Conservation (phyloP, 1,140 invertebrate genomes). For the Grapholita molesta region DNA sequence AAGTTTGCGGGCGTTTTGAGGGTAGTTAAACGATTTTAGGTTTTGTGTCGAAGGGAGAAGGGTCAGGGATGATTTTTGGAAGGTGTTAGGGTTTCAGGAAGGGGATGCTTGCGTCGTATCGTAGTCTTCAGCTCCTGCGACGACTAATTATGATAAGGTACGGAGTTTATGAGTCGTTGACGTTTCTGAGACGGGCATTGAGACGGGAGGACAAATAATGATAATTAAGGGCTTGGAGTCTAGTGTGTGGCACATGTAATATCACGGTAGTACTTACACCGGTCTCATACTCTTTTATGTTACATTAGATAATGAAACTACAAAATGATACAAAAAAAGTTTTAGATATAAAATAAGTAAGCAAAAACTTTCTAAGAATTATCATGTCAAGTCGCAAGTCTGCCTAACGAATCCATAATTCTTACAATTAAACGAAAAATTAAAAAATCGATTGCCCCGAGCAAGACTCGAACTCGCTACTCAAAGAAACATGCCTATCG, state of each 20-base stretch:
- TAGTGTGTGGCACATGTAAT: background rate
- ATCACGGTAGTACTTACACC: background rate
- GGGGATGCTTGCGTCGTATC: background rate
- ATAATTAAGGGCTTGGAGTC: background rate
- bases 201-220: background rate
- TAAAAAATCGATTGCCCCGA: too few relatives aligned
- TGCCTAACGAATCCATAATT: too few relatives aligned
- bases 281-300: too few relatives aligned
- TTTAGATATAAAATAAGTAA: too few relatives aligned
- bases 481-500: too few relatives aligned
- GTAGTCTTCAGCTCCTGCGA: background rate
- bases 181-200: background rate
- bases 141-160: constrained; percentile 15
- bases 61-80: background rate
- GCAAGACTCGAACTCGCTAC: too few relatives aligned
- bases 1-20: background rate
- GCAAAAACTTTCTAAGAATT: too few relatives aligned
- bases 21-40: constrained; percentile 9
- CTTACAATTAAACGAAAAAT: too few relatives aligned
- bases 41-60: background rate
- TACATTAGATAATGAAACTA: too few relatives aligned
- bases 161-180: constrained; percentile 8
- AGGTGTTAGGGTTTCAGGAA: background rate
- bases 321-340: too few relatives aligned
- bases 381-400: too few relatives aligned